Evolutionary conservation across 2,888 invertebrate species (phyloP).

Genomic region (Deladenus siricidicola): DNA sequence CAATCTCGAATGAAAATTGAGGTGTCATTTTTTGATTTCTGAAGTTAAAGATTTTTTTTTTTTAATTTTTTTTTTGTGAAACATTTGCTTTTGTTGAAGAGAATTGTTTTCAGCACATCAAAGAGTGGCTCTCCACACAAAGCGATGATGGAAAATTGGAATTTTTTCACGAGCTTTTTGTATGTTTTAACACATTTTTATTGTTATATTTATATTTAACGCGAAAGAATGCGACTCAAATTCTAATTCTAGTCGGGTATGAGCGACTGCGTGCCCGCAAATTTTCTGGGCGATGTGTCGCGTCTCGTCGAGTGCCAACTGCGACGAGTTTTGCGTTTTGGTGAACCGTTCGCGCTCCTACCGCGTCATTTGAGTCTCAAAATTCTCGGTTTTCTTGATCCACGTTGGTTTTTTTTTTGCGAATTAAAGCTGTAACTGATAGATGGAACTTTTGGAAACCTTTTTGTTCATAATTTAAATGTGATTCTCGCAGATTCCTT

Average conservation of each 20-base stretch:
- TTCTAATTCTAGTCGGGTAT: not conserved
- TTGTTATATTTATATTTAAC: not conserved
- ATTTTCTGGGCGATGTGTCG: not conserved
- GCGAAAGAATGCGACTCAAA: too few relatives aligned
- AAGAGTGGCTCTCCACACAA: not conserved
- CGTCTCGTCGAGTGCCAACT: not conserved
- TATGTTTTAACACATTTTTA: not conserved
- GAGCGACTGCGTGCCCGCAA: not conserved
- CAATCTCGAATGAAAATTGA: too few relatives aligned
- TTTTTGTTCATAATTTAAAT: not conserved
- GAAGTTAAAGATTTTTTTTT: too few relatives aligned
- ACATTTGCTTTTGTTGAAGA: too few relatives aligned
- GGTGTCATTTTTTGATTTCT: too few relatives aligned
- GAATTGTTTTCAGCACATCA: too few relatives aligned
- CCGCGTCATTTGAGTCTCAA: conserved; percentile 8
- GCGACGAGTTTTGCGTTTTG: conserved; percentile 1
- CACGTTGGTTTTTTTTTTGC: conserved; percentile 3
- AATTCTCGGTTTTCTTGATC: conserved; percentile 13
- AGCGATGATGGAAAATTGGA: not conserved
- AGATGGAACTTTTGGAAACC: not conserved
- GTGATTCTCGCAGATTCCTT: conserved; percentile 15
- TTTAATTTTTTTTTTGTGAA: too few relatives aligned
- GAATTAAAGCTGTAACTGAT: not conserved
- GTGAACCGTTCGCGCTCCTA: conserved; percentile 10
- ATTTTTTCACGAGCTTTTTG: not conserved